Percentiles rank a stretch among this genome's conserved stretches.
Conservation (phyloP, 92 coral and sea anemone species). For the Phenganax subtilis region DNA sequence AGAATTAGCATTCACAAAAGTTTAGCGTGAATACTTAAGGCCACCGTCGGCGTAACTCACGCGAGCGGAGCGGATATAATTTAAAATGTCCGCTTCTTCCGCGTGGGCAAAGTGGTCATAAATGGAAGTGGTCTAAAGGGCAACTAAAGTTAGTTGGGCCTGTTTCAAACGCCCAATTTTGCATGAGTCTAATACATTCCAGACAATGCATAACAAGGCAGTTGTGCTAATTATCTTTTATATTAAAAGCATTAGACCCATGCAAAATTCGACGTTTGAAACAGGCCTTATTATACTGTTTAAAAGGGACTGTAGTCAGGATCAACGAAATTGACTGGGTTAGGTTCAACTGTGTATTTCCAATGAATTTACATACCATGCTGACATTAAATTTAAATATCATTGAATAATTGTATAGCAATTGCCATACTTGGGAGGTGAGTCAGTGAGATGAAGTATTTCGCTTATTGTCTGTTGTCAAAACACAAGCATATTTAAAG, state of each 20-base stretch:
- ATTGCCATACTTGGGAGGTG: neutral
- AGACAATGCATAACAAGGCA: no score
- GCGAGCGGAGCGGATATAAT: no score
- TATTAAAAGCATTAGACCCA: no score
- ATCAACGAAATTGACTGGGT: neutral
- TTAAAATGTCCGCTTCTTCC: no score
- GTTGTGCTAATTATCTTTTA: no score
- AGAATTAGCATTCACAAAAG: no score
- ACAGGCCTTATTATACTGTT: neutral
- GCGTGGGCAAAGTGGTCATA: no score
- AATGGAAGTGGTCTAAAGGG: neutral
- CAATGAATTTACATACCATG: neutral
- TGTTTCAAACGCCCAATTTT: no score
- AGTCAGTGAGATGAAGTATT: constrained; percentile 5
- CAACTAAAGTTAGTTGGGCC: neutral
- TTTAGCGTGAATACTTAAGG: no score
- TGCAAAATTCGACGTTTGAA: no score
- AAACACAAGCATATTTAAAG: neutral
- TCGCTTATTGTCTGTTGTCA: neutral
- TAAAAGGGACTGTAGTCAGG: neutral
- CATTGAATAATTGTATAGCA: neutral
- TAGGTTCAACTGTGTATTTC: neutral
- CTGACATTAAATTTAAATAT: neutral
- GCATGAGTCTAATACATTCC: no score
- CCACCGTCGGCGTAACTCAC: no score